Percentiles rank a stretch among this genome's conserved stretches.
Evolutionary conservation across 2,888 invertebrate genomes (phyloP).

Genomic region (Papilio elwesi): DNA sequence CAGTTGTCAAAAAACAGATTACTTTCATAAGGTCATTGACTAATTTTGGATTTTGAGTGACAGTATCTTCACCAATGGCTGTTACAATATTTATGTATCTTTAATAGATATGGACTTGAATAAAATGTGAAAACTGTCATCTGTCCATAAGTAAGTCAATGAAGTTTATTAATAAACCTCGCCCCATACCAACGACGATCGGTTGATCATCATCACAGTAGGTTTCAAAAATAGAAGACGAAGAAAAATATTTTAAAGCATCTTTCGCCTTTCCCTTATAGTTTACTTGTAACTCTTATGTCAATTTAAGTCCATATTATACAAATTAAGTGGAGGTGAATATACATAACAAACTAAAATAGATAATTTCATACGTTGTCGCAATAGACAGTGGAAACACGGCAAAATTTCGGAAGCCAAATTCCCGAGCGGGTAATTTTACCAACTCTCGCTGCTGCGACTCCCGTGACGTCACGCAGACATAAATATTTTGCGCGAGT

Average conservation of each 20-base stretch:
- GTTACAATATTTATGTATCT: too few relatives aligned
- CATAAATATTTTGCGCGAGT: conserved; percentile 53
- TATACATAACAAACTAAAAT: background rate
- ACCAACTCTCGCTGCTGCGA: conserved; percentile 58
- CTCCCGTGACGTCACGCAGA: conserved; percentile 63
- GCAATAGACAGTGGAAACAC: conserved; percentile 24
- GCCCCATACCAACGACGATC: too few relatives aligned
- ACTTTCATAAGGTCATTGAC: too few relatives aligned
- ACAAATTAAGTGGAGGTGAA: too few relatives aligned
- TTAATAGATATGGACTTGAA: background rate
- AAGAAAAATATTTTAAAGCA: too few relatives aligned
- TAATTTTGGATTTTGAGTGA: too few relatives aligned
- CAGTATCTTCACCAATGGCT: too few relatives aligned
- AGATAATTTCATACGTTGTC: background rate
- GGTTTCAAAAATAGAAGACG: too few relatives aligned
- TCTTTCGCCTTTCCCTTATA: too few relatives aligned
- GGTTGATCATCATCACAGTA: too few relatives aligned
- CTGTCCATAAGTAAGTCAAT: background rate
- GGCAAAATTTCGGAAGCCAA: conserved; percentile 32
- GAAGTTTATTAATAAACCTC: background rate
- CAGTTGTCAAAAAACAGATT: background rate
- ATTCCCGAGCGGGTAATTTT: conserved; percentile 60
- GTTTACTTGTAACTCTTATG: too few relatives aligned
- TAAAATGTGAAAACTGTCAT: background rate
- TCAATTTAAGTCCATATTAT: too few relatives aligned